phyloP scores from a whole-genome alignment of 2,888 invertebrate genomes.

The Torymus tubicola region DNA sequence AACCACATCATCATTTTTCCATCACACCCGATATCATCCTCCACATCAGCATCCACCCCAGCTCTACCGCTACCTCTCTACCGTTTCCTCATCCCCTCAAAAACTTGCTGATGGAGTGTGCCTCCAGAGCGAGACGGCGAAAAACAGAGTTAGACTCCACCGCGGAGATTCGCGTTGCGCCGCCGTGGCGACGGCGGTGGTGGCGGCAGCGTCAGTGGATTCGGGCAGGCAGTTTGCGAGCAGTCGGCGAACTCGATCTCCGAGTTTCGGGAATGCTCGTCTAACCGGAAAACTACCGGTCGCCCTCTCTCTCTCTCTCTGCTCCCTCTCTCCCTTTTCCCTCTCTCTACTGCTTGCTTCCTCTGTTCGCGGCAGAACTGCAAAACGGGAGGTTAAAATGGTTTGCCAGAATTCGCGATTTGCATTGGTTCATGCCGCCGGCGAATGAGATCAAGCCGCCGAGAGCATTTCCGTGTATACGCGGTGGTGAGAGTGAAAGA shows the following conservation, averaged over 20 bases:
- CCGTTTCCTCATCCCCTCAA: no score
- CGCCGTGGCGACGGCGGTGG: no score
- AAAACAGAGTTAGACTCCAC: background rate
- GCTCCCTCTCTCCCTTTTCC: background rate
- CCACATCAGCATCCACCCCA: no score
- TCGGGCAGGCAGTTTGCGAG: slow-evolving; percentile 39
- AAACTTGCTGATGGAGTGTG: background rate
- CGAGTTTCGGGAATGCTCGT: slow-evolving; percentile 50
- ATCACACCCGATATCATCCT: no score
- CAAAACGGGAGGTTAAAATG: slow-evolving; percentile 34
- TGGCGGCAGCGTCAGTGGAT: background rate
- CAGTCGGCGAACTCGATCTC: slow-evolving; percentile 48
- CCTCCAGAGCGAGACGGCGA: background rate
- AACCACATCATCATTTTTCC: no score
- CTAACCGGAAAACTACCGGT: slow-evolving; percentile 54
- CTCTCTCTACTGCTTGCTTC: background rate
- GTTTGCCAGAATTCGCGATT: slow-evolving; percentile 45
- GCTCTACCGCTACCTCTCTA: no score
- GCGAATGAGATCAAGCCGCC: background rate
- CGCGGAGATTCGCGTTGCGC: slow-evolving; percentile 16
- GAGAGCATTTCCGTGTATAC: slow-evolving; percentile 27
- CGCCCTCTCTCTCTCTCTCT: slow-evolving; percentile 8
- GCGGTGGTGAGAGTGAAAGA: background rate
- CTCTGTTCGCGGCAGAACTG: background rate
- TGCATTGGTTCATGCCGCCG: slow-evolving; percentile 32